Evolutionary conservation across 2,888 invertebrate genomes (phyloP).

Genomic region (Siphonodentalium dalli): DNA sequence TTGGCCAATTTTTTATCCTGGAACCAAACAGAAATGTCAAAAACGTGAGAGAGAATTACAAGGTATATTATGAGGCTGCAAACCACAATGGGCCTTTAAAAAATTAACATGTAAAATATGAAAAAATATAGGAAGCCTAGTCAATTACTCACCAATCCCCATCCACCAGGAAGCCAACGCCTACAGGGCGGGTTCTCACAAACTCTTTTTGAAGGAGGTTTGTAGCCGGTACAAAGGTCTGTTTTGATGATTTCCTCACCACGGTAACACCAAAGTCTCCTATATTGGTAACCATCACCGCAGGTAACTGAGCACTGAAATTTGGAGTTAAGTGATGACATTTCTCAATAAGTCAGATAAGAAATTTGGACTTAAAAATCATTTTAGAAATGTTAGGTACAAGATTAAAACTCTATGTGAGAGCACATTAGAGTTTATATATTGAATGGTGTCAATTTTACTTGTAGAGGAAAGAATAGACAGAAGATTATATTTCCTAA

Average conservation of each 20-base stretch:
- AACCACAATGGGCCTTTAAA: too few species aligned
- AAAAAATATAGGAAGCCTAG: not conserved
- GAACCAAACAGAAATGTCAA: too few species aligned
- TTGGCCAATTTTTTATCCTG: too few species aligned
- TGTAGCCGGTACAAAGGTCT: conserved; percentile 38
- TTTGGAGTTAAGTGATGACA: not conserved
- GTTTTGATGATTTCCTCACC: conserved; percentile 44
- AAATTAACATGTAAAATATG: too few species aligned
- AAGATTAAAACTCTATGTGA: not conserved
- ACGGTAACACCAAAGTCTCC: conserved; percentile 65
- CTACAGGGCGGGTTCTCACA: conserved; percentile 54
- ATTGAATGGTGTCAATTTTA: too few species aligned
- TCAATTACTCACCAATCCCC: conserved; percentile 48
- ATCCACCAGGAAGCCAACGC: conserved; percentile 50
- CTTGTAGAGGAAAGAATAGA: too few species aligned
- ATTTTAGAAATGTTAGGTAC: not conserved
- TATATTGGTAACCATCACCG: conserved; percentile 70
- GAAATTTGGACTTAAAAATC: too few species aligned
- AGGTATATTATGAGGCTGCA: too few species aligned
- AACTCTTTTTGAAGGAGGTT: conserved; percentile 43
- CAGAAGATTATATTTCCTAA: too few species aligned
- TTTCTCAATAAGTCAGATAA: too few species aligned
- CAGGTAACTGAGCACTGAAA: conserved; percentile 74
- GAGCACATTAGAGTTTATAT: not conserved
- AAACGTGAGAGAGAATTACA: too few species aligned